Base-by-base conservation (phyloP, 2,113 vertebrate genomes). In the Forbesichthys papilliferus region DNA sequence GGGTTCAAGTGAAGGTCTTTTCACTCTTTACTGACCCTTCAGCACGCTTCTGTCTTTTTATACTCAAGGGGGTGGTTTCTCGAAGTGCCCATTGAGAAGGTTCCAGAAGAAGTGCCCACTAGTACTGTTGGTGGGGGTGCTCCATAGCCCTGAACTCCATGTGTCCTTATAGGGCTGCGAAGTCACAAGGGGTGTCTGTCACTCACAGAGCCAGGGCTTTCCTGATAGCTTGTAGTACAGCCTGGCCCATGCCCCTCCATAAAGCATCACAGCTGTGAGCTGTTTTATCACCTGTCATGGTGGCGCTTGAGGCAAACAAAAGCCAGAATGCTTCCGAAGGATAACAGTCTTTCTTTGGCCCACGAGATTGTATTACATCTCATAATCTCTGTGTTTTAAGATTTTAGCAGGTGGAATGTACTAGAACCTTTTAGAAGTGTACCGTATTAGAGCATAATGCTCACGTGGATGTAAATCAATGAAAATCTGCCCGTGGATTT, bases 101-200 rank as follows among this genome's bases (percentile, higher is more conserved):
- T 92, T 92, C 93, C 79, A 92, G 92, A 94, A 90, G 76, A 81
- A 84, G 82, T 60, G 77, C 55, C 70, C 72, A 81, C 83, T 73
- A 69, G 27, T 27, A 27, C 27, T 48, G 67, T 69, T 75, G 47
- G 73, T 33, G 57, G 8, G 54, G 80, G 73, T 65, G 73, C 72
- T 70, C 74, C 68, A 59, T 66, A 78, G 61, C 71, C 82, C 85
- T 78, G 87, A 87, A 84, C 75, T 84, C 77, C 51, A 79, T 84
- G 75, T 92, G 85, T 72, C 92, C 93, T 87, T 93, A 66, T 94
- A 93, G 84, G 93, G 93, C 66, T 62, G 75, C 68, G 69, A 76
- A 91, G 90, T 86, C 86, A 91, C 90, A 92, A 88, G 86, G 55
- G 76, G 90, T 88, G 89, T 78, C 77, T 91, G 93, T 92, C 93